Percentiles rank a stretch among this genome's conserved stretches.
These are phyloP conservation scores for Heterotilapia buettikoferi DNA, from an alignment of 2,113 vertebrate species.

Conservation along the genomic window DNA sequence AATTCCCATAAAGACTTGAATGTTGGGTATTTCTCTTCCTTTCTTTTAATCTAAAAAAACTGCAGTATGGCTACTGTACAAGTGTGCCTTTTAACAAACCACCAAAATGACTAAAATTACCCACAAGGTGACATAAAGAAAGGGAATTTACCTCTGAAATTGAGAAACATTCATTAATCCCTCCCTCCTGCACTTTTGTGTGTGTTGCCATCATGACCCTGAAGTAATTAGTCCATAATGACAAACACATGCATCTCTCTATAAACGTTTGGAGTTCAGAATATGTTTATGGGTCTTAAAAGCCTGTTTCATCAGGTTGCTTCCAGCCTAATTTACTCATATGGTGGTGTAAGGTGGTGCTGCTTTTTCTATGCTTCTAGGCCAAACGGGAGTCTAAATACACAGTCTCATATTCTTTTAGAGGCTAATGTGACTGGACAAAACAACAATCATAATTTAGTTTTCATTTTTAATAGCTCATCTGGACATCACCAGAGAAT, in stretches of 20 bases:
- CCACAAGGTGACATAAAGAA: background rate
- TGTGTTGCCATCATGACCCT: background rate
- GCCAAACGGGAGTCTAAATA: background rate
- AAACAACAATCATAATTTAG: background rate
- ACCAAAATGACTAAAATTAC: background rate
- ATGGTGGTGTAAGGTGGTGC: background rate
- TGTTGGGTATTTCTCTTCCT: background rate
- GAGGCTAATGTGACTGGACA: background rate
- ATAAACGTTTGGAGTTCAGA: background rate
- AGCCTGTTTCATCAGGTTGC: background rate
- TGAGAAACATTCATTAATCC: background rate
- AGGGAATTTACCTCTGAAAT: background rate
- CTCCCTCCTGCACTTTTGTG: background rate
- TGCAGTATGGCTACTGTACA: background rate
- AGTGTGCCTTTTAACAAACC: background rate
- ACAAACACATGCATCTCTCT: background rate
- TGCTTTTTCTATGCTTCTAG: background rate
- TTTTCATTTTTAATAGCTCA: background rate
- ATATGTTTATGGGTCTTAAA: background rate
- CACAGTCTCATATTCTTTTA: background rate
- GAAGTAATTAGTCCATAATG: conserved; percentile 1
- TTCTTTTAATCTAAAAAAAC: background rate
- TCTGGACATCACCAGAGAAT: background rate
- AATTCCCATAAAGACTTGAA: background rate
- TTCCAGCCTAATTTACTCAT: background rate